Conservation (phyloP, 2,888 invertebrate genomes). For the Griposia aprilina region DNA sequence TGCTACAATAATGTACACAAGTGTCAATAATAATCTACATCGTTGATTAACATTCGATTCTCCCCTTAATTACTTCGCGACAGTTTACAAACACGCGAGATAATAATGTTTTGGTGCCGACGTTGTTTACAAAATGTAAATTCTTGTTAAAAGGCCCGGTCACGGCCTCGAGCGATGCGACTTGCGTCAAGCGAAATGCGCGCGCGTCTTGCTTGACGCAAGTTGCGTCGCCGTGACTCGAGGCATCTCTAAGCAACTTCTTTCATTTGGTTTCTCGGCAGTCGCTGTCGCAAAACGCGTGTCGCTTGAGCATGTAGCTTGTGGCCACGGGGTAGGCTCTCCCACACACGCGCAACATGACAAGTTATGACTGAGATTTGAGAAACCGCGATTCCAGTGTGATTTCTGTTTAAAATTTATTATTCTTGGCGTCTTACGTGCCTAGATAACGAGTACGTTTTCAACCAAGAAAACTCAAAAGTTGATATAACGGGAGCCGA, state of each 20-base stretch:
- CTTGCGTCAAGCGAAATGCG: neutral
- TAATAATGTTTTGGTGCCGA: neutral
- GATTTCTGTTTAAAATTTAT: neutral
- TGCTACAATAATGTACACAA: constrained; percentile 38
- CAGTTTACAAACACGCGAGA: neutral
- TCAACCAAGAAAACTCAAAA: neutral
- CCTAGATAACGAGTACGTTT: neutral
- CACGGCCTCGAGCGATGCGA: neutral
- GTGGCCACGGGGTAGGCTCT: neutral
- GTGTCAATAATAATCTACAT: constrained; percentile 34
- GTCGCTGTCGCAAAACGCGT: neutral
- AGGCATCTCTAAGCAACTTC: neutral
- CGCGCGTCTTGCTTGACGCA: no score
- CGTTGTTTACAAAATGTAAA: neutral
- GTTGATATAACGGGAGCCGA: neutral
- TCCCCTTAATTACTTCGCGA: neutral
- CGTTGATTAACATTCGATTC: constrained; percentile 41
- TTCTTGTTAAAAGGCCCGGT: no score
- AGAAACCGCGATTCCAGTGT: neutral
- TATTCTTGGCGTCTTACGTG: neutral
- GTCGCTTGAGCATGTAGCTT: neutral
- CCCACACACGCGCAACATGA: neutral
- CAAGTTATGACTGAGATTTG: neutral
- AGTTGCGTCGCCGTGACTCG: neutral
- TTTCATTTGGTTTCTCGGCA: neutral